phyloP scores from a whole-genome alignment of 2,797 vertebrate genomes.

The Argyrosomus regius region DNA sequence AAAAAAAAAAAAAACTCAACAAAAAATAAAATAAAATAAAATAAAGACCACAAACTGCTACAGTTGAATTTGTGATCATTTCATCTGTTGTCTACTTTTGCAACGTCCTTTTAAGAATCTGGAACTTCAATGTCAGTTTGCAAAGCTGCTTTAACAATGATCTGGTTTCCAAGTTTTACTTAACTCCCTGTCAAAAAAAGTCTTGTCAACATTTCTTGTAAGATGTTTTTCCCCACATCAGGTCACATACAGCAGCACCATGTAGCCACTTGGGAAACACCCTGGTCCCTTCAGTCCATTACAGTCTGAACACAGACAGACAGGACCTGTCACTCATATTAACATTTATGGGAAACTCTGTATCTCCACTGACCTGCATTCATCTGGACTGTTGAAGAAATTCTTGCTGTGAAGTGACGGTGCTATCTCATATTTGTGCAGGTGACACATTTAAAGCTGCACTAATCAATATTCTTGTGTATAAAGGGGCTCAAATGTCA shows the following conservation, averaged over 20 bases:
- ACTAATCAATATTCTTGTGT: not conserved
- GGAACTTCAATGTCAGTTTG: not conserved
- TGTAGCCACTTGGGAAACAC: not conserved
- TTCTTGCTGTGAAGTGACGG: not conserved
- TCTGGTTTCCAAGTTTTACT: not conserved
- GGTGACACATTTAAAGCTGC: conserved; percentile 7
- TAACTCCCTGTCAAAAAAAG: not conserved
- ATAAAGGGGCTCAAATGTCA: conserved; percentile 11
- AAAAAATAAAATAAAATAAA: not conserved
- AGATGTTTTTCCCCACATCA: not conserved
- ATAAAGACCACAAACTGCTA: not conserved
- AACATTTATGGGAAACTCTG: not conserved
- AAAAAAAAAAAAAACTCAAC: not conserved
- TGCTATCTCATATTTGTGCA: not conserved
- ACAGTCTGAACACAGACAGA: not conserved
- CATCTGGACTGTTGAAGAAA: not conserved
- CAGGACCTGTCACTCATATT: not conserved
- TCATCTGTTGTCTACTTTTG: not conserved
- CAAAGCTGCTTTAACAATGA: not conserved
- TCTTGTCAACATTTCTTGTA: not conserved
- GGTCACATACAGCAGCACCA: not conserved
- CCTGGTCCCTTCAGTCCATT: not conserved
- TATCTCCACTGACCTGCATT: not conserved
- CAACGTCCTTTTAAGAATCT: not conserved
- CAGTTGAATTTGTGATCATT: not conserved